A percentile compares a stretch with the other conserved stretches of the same genome.
Evolutionary conservation across 1,140 invertebrate genomes (phyloP).

Genomic region (Pseudomyrmex dendroicus): DNA sequence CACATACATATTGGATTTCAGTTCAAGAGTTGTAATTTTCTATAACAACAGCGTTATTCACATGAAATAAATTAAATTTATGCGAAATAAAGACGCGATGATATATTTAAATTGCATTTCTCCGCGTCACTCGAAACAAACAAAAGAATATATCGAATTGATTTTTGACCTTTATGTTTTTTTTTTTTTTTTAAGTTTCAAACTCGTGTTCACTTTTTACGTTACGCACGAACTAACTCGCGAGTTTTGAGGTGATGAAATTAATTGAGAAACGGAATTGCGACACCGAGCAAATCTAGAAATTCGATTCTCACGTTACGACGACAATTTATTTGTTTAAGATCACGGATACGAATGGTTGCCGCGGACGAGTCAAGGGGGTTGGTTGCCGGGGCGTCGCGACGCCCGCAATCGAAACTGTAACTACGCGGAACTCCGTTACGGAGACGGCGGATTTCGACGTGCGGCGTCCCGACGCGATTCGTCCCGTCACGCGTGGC

Average conservation of each 20-base stretch:
- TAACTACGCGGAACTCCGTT: slow-evolving; percentile 59
- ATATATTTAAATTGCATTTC: slow-evolving; percentile 23
- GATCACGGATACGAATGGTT: slow-evolving; percentile 47
- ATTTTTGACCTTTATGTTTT: not conserved
- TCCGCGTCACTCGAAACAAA: slow-evolving; percentile 9
- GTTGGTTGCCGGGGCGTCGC: slow-evolving; percentile 25
- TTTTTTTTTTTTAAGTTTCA: too few species aligned
- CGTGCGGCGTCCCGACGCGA: slow-evolving; percentile 57
- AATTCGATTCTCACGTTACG: slow-evolving; percentile 1
- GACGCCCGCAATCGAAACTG: slow-evolving; percentile 59
- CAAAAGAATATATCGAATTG: not conserved
- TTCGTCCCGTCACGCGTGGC: slow-evolving; percentile 60
- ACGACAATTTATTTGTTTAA: slow-evolving; percentile 49
- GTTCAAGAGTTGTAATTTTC: slow-evolving; percentile 24
- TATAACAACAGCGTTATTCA: slow-evolving; percentile 12
- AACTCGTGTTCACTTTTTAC: too few species aligned
- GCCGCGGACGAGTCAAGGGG: not conserved
- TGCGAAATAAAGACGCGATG: slow-evolving; percentile 14
- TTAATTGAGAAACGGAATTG: not conserved
- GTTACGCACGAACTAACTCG: too few species aligned
- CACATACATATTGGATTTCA: not conserved
- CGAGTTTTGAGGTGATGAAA: not conserved
- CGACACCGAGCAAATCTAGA: not conserved
- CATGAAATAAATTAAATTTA: slow-evolving; percentile 25
- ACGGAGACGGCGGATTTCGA: slow-evolving; percentile 49